Evolutionary conservation across 2,113 vertebrate species (phyloP), one percentile per base, ranked within the genome.

Genomic region (Salvator merianae): DNA sequence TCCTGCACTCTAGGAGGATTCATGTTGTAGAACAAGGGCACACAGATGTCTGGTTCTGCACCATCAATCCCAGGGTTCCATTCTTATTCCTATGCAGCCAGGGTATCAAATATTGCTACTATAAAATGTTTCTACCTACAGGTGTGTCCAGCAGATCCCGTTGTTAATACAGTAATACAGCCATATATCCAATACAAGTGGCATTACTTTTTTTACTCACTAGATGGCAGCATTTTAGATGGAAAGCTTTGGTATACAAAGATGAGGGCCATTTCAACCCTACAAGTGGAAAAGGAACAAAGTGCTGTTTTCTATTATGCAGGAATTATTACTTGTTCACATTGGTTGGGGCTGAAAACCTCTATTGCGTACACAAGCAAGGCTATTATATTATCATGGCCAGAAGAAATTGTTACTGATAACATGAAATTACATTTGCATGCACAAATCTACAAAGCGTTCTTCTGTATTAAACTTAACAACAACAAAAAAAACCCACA

Each of bases 251-350:
- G 55, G 20, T 59, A 59, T 59, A 59, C 55, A 59, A 59, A 59
- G n/a, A 88, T 91, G 81, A 89, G 90, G 89, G 87, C 9, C 63
- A 84, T 89, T 93, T 66, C 50, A 75, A 71, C 72, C 79, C 3
- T 7, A 40, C 84, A 34, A 81, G 76, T 75, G 71, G 40, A 68
- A 88, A 30, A 74, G 77, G 84, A 91, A 43, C 77, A 70, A 30
- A 36, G 2, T 13, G 32, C 34, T 87, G 50, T 76, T 89, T 89
- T 86, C 84, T 81, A 82, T 4, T 59, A 71, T 63, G 24, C 63
- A 32, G 36, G 43, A 84, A 82, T 91, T 93, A 83, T 88, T 82
- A 83, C 70, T 91, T 88, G 81, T 80, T 88, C 85, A 71, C 71
- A 32, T 65, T 47, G 53, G 5, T 65, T 84, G 77, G 24, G 2